A percentile compares a stretch with the other conserved stretches of the same genome.
These are phyloP conservation scores for Tridacna gigas DNA, from an alignment of 2,888 invertebrate genomes.

Conservation along the genomic window DNA sequence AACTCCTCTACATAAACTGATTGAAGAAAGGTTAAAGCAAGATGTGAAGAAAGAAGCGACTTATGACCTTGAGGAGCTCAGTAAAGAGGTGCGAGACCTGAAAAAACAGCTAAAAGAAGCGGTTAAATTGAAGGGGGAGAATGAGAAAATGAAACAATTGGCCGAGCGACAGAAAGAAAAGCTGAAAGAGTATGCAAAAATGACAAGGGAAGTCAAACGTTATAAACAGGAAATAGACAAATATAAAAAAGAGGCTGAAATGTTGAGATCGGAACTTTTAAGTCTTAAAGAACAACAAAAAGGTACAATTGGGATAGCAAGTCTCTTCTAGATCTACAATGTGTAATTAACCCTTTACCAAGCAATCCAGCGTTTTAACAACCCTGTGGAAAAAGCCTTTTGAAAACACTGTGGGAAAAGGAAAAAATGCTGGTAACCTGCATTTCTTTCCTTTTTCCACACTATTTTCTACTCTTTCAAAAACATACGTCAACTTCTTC, in stretches of 20 bases:
- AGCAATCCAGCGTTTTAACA: too few species aligned
- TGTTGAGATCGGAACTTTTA: slow-evolving; percentile 53
- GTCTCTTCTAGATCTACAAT: neutral
- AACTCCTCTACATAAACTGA: slow-evolving; percentile 63
- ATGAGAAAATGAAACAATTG: slow-evolving; percentile 66
- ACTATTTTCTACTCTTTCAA: too few species aligned
- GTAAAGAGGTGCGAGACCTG: slow-evolving; percentile 57
- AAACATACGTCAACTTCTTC: too few species aligned
- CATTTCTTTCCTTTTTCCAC: too few species aligned
- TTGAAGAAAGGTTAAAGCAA: slow-evolving; percentile 65
- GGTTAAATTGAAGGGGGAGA: slow-evolving; percentile 65
- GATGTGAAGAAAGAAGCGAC: slow-evolving; percentile 43
- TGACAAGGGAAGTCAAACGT: slow-evolving; percentile 64
- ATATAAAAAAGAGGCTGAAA: slow-evolving; percentile 56
- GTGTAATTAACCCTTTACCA: neutral
- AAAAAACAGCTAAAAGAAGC: slow-evolving; percentile 55
- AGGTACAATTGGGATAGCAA: slow-evolving; percentile 7
- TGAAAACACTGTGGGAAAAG: too few species aligned
- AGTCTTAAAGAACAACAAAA: slow-evolving; percentile 47
- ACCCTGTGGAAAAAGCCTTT: too few species aligned
- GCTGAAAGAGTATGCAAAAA: slow-evolving; percentile 70
- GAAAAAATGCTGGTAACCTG: too few species aligned
- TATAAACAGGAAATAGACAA: slow-evolving; percentile 60
- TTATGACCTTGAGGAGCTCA: slow-evolving; percentile 45
- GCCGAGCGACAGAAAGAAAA: slow-evolving; percentile 69